Evolutionary conservation across 2,113 vertebrate species (phyloP).

Genomic region (Ia io): DNA sequence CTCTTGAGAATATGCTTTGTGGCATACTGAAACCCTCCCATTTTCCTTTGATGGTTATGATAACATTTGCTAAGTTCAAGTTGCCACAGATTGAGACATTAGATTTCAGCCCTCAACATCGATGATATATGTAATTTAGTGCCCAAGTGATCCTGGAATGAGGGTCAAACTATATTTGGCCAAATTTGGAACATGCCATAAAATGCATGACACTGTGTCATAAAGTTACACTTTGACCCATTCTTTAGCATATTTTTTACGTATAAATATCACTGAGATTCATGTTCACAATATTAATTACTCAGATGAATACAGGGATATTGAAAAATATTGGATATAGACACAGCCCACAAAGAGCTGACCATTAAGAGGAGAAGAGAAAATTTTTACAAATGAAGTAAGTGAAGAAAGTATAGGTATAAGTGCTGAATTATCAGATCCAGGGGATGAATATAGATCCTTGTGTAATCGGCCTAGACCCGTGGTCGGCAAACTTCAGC

Average conservation of each 20-base stretch:
- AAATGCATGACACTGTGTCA: neutral
- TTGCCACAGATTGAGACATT: neutral
- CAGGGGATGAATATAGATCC: neutral
- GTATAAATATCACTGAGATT: neutral
- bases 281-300: neutral
- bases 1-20: neutral
- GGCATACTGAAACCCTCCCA: neutral
- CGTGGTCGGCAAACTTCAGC: too few species aligned
- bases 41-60: neutral
- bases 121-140: neutral
- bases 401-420: neutral
- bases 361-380: neutral
- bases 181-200: neutral
- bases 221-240: neutral
- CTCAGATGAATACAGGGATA: neutral
- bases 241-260: neutral
- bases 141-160: neutral
- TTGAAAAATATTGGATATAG: neutral
- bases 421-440: neutral
- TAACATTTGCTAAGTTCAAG: slow-evolving; percentile 30
- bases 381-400: neutral
- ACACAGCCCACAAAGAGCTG: neutral
- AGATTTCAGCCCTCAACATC: neutral
- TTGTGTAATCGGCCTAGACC: neutral
- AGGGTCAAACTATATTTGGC: neutral